Percentiles rank a stretch among this genome's conserved stretches.
Conservation (phyloP, 2,113 vertebrate species). For the Halichoerus grypus region DNA sequence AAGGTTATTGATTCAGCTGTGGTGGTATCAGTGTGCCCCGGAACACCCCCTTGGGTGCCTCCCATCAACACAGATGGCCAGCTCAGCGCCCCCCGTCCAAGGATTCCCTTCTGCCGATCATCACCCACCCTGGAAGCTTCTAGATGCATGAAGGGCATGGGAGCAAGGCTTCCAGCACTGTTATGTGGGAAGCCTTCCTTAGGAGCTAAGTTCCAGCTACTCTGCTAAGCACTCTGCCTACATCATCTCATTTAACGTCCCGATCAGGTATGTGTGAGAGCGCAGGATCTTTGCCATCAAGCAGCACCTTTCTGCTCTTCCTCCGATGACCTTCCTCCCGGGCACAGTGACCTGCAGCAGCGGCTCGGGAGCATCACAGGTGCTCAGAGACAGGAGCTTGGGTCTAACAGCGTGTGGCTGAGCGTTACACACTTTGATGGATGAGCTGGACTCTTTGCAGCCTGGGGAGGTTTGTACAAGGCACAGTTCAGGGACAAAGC, state of each 20-base stretch:
- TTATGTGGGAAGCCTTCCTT: neutral
- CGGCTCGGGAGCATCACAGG: neutral
- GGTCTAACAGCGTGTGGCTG: neutral
- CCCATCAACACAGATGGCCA: neutral
- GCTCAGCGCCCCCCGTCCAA: accelerated
- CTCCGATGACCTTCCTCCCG: neutral
- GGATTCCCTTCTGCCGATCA: neutral
- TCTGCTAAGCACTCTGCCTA: neutral
- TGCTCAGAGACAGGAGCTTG: neutral
- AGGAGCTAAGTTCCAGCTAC: neutral
- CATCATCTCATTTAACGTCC: neutral
- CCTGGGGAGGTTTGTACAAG: neutral
- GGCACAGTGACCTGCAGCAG: neutral
- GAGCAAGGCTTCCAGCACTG: neutral
- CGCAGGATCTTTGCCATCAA: neutral
- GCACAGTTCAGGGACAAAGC: neutral
- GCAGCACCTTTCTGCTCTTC: neutral
- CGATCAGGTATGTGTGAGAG: neutral
- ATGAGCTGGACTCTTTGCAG: neutral
- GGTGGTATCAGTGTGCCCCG: neutral
- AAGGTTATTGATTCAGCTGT: neutral
- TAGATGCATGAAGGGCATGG: neutral
- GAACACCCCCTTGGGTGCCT: neutral
- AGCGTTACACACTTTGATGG: neutral
- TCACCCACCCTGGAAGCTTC: neutral